Conservation (phyloP, 2,888 invertebrate species). For the Zeuzera pyrina region DNA sequence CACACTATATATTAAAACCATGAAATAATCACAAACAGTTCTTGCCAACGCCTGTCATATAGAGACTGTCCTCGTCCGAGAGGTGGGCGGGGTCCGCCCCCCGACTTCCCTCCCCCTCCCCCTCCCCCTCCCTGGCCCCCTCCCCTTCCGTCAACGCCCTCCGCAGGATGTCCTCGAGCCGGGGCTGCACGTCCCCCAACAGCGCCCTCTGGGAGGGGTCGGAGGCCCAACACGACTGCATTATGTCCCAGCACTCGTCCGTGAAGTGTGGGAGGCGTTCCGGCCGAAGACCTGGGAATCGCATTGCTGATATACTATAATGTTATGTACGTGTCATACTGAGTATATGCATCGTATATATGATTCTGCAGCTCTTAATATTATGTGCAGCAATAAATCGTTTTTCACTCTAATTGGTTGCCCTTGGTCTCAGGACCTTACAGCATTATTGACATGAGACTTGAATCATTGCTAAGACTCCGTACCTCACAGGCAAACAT, state of each 20-base stretch:
- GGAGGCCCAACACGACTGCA: conserved; percentile 88
- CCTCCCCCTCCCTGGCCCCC: background rate
- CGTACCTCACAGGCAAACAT: too few species aligned
- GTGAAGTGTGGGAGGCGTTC: conserved; percentile 83
- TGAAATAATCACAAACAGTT: too few species aligned
- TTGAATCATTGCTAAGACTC: too few species aligned
- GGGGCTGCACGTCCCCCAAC: conserved; percentile 83
- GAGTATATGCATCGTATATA: too few species aligned
- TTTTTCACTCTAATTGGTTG: too few species aligned
- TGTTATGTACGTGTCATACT: too few species aligned
- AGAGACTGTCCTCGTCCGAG: conserved; percentile 32
- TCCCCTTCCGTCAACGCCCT: conserved; percentile 7
- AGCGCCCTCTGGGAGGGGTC: conserved; percentile 82
- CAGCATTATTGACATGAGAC: too few species aligned
- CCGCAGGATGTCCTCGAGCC: conserved; percentile 70
- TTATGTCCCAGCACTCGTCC: conserved; percentile 86
- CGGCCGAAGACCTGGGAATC: conserved; percentile 81
- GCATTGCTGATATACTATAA: too few species aligned
- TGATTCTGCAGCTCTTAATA: too few species aligned
- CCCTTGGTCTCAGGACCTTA: too few species aligned
- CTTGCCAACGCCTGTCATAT: conserved; percentile 29
- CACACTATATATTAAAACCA: too few species aligned
- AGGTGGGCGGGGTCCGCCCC: conserved; percentile 6
- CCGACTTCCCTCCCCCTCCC: background rate
- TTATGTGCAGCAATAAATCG: too few species aligned